phyloP scores from a whole-genome alignment of 2,888 invertebrate genomes.

The Pegoplata infirma region DNA sequence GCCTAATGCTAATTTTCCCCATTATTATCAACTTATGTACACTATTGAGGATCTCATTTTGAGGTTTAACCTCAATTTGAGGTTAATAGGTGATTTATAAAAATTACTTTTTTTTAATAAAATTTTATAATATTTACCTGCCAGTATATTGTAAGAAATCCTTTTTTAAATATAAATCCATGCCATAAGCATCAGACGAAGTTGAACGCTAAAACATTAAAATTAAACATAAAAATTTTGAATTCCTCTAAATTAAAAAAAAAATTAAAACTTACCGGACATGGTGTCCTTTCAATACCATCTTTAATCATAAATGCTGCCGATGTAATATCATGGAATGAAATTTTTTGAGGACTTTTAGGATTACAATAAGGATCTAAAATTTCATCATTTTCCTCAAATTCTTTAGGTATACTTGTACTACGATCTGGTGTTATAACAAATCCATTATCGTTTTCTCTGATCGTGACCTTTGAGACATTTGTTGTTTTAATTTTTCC shows the following conservation, averaged over 20 bases:
- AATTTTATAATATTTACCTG: slow-evolving; percentile 82
- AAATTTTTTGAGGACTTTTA: slow-evolving; percentile 84
- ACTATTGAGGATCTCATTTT: too few relatives aligned
- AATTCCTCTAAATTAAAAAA: background rate
- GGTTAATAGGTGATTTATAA: too few relatives aligned
- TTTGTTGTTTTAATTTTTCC: background rate
- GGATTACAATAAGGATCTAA: slow-evolving; percentile 83
- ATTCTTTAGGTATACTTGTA: slow-evolving; percentile 15
- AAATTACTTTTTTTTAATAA: too few relatives aligned
- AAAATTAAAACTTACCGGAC: slow-evolving; percentile 80
- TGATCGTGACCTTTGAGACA: slow-evolving; percentile 3
- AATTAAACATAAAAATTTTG: slow-evolving; percentile 40
- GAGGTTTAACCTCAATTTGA: too few relatives aligned
- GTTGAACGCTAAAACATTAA: slow-evolving; percentile 85
- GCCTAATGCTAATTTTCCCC: too few relatives aligned
- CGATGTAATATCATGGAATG: slow-evolving; percentile 92
- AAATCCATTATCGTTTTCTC: slow-evolving; percentile 35
- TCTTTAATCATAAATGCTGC: slow-evolving; percentile 93
- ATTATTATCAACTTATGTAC: too few relatives aligned
- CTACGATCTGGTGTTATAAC: slow-evolving; percentile 34
- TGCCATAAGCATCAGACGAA: slow-evolving; percentile 86
- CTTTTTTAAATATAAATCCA: slow-evolving; percentile 95
- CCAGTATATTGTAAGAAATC: slow-evolving; percentile 97
- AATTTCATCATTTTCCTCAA: slow-evolving; percentile 67
- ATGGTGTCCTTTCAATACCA: slow-evolving; percentile 91